phyloP scores from a whole-genome alignment of 2,797 vertebrate genomes.

The Poliocrania exsul region DNA sequence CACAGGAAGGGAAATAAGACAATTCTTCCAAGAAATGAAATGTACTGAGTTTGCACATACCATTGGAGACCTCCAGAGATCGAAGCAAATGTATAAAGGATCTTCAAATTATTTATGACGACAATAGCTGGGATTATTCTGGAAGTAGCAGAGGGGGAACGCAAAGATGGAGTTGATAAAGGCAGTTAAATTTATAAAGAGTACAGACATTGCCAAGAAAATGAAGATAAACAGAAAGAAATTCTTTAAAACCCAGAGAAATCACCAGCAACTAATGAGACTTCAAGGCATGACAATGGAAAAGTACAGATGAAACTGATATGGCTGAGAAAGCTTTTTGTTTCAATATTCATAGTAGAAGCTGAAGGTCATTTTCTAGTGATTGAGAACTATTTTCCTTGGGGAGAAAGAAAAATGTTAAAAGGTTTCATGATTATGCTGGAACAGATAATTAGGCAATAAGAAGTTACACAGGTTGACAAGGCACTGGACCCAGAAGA shows the following conservation, averaged over 20 bases:
- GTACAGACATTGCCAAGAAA: neutral
- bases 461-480: conserved; percentile 1
- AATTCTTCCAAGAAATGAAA: neutral
- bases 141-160: neutral
- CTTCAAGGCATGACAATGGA: neutral
- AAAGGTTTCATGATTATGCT: conserved; percentile 49
- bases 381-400: conserved; percentile 42
- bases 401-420: conserved; percentile 47
- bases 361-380: conserved; percentile 63
- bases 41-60: fast-evolving
- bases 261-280: neutral
- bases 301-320: conserved; percentile 40
- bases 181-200: neutral
- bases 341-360: neutral
- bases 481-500: neutral
- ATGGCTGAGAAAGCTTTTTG: neutral
- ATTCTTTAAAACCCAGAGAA: neutral
- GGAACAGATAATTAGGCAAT: conserved; percentile 53
- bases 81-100: neutral
- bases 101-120: neutral
- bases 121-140: neutral
- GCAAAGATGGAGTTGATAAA: neutral
- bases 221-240: neutral
- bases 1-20: neutral
- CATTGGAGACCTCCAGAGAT: neutral